phyloP scores from a whole-genome alignment of 2,797 vertebrate species.

The Karalla daura region DNA sequence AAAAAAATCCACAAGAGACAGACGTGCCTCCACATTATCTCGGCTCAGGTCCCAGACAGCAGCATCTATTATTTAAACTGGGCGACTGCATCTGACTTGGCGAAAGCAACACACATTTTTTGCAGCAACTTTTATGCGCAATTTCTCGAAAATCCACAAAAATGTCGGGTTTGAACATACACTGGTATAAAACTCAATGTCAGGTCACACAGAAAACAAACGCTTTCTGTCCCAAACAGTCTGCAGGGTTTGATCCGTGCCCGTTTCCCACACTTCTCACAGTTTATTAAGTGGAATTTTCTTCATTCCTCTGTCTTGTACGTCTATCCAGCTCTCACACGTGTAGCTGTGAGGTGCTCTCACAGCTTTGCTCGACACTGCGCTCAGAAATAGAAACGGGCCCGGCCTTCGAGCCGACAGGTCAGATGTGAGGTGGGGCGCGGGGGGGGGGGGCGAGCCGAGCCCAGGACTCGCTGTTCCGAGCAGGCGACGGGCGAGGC shows the following conservation, averaged over 20 bases:
- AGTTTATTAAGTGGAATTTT: too few species aligned
- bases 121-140: neutral
- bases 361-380: neutral
- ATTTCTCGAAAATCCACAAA: conserved; percentile 1
- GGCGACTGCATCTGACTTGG: neutral
- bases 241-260: too few species aligned
- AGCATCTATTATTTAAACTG: conserved; percentile 46
- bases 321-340: too few species aligned
- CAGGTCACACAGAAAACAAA: too few species aligned
- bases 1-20: conserved; percentile 24
- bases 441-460: too few species aligned
- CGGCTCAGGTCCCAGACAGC: conserved; percentile 15
- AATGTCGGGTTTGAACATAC: neutral
- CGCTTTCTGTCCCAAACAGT: too few species aligned
- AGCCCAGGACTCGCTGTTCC: conserved; percentile 31
- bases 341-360: neutral
- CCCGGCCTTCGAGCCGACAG: conserved; percentile 12
- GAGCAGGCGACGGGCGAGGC: conserved; percentile 55
- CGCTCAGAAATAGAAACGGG: neutral
- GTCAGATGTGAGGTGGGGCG: too few species aligned
- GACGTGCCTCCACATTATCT: conserved; percentile 18
- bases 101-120: conserved; percentile 1
- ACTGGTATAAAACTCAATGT: too few species aligned
- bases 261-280: too few species aligned
- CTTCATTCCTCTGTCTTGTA: too few species aligned